Evolutionary conservation across 2,888 invertebrate genomes (phyloP).

Genomic region (Eurytoma adleriae): DNA sequence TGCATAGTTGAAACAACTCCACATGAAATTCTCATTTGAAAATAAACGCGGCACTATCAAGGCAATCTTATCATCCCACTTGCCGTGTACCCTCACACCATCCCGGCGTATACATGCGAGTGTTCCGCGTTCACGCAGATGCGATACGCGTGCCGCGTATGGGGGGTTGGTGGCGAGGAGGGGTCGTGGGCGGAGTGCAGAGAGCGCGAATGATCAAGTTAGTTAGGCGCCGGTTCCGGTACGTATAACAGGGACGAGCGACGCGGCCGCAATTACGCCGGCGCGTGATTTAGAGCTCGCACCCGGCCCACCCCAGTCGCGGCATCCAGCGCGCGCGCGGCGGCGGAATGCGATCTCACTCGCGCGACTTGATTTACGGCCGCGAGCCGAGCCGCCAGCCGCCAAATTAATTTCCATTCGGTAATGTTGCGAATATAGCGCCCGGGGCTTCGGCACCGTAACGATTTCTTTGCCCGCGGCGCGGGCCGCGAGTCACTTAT

Average conservation of each 20-base stretch:
- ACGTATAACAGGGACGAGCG: conserved; percentile 45
- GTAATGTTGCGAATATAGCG: conserved; percentile 70
- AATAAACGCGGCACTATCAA: too few species aligned
- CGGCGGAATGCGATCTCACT: conserved; percentile 5
- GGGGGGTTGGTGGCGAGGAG: neutral
- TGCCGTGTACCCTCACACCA: too few species aligned
- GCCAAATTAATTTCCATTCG: conserved; percentile 73
- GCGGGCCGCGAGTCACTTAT: conserved; percentile 11
- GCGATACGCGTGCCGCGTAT: neutral
- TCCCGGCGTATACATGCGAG: too few species aligned
- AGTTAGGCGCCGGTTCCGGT: conserved; percentile 55
- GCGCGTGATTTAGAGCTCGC: conserved; percentile 62
- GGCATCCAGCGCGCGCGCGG: neutral
- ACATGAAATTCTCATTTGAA: too few species aligned
- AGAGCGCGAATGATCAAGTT: conserved; percentile 55
- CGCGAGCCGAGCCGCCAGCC: neutral
- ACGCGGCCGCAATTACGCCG: conserved; percentile 60
- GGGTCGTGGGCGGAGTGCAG: conserved; percentile 10
- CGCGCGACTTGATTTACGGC: conserved; percentile 53
- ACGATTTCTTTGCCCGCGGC: neutral
- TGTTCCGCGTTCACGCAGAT: too few species aligned
- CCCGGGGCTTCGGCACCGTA: conserved; percentile 11
- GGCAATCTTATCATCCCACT: too few species aligned
- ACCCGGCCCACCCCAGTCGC: conserved; percentile 6
- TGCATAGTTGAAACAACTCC: too few species aligned